phyloP scores from a whole-genome alignment of 2,888 invertebrate species.

The Sericinus montela region DNA sequence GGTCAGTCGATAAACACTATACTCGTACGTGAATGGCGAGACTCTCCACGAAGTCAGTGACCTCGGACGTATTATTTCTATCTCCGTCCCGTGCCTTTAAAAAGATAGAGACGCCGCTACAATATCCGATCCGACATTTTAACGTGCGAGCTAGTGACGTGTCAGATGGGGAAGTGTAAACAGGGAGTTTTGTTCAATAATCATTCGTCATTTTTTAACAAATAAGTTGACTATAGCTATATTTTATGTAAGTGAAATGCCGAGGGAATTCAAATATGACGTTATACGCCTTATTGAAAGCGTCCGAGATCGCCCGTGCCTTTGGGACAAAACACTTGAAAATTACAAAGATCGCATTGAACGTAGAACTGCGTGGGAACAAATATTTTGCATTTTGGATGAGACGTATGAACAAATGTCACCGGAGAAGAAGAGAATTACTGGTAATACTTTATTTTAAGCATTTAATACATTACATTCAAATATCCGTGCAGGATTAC shows the following conservation, averaged over 20 bases:
- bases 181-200: constrained; percentile 28
- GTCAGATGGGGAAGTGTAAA: constrained; percentile 42
- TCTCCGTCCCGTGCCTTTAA: constrained; percentile 30
- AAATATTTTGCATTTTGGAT: constrained; percentile 55
- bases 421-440: constrained; percentile 46
- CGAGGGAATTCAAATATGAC: constrained; percentile 61
- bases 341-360: constrained; percentile 63
- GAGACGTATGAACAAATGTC: constrained; percentile 52
- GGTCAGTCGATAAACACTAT: constrained; percentile 25
- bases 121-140: constrained; percentile 53
- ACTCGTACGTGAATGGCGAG: constrained; percentile 31
- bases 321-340: constrained; percentile 65
- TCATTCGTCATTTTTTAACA: constrained; percentile 18
- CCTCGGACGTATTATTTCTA: constrained; percentile 34
- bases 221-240: neutral
- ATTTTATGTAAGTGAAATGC: constrained; percentile 27
- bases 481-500: too few species aligned
- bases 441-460: constrained; percentile 38
- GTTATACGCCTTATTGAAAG: constrained; percentile 46
- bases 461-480: too few species aligned
- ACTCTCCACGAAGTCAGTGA: constrained; percentile 47
- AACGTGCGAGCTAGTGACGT: constrained; percentile 48
- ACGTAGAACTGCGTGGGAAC: constrained; percentile 58
- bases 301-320: constrained; percentile 51
- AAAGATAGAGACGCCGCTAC: constrained; percentile 32